Conservation (phyloP, 2,888 invertebrate genomes). For the Campoletis raptor region DNA sequence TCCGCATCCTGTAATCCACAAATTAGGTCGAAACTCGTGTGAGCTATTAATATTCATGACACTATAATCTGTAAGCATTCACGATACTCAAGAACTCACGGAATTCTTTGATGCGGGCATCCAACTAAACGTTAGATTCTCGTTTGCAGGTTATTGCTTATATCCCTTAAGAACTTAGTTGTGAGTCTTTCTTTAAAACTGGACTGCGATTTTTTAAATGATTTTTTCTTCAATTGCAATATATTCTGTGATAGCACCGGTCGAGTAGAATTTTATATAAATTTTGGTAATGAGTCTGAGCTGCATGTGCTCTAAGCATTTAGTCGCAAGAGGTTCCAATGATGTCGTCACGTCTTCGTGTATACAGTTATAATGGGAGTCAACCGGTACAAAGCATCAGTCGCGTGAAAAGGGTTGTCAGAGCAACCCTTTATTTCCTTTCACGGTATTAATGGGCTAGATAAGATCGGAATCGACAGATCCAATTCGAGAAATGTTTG, state of each 20-base stretch:
- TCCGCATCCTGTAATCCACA: conserved; percentile 19
- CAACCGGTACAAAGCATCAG: conserved; percentile 77
- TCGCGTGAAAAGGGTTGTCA: conserved; percentile 81
- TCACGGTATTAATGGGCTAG: conserved; percentile 67
- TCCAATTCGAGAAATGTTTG: conserved; percentile 12
- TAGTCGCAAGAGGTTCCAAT: conserved; percentile 78
- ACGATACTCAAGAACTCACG: conserved; percentile 1
- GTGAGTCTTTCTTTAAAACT: background rate
- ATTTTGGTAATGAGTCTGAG: conserved; percentile 55
- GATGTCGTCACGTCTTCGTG: conserved; percentile 80
- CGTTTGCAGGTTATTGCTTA: conserved; percentile 4
- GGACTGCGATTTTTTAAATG: background rate
- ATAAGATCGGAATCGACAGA: conserved; percentile 16
- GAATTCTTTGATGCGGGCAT: conserved; percentile 11
- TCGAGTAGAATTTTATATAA: background rate
- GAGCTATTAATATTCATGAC: conserved; percentile 47
- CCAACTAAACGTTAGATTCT: conserved; percentile 17
- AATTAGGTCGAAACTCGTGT: conserved; percentile 48
- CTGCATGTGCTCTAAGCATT: conserved; percentile 73
- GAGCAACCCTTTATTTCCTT: conserved; percentile 64
- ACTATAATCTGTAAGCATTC: conserved; percentile 15
- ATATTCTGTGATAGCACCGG: background rate
- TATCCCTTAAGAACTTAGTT: background rate
- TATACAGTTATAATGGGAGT: conserved; percentile 79
- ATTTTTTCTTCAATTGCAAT: background rate